These are phyloP conservation scores for Caenorhabditis sp. DNA, from an alignment of 2,888 invertebrate genomes.

Conservation along the genomic window DNA sequence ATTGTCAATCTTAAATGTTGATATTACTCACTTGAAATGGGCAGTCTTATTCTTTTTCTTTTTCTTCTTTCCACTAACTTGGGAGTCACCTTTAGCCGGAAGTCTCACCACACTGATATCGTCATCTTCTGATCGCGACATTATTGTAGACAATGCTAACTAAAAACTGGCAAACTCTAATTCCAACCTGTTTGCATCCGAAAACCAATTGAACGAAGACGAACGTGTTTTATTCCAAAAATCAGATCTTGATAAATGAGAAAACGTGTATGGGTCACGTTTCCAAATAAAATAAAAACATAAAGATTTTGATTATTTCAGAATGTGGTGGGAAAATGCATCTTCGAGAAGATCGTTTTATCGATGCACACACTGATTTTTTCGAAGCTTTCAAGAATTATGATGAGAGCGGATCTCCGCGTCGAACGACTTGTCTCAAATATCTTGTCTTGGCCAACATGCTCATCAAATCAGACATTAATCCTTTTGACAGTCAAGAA, in stretches of 20 bases:
- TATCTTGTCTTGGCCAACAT: constrained; percentile 97
- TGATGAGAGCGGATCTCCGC: constrained; percentile 95
- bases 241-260: not conserved
- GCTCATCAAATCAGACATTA: constrained; percentile 99
- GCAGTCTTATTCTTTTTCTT: not conserved
- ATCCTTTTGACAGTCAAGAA: constrained; percentile 99
- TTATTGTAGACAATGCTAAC: not conserved
- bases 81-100: not conserved
- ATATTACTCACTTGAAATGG: not conserved
- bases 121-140: not conserved
- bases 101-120: not conserved
- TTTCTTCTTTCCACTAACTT: not conserved
- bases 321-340: constrained; percentile 99
- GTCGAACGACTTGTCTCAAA: constrained; percentile 94
- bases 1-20: not conserved
- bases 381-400: constrained; percentile 92
- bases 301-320: constrained; percentile 69
- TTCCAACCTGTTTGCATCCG: not conserved
- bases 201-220: not conserved
- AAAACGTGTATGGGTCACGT: not conserved
- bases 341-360: constrained; percentile 95
- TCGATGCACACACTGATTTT: constrained; percentile 98
- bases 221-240: not conserved
- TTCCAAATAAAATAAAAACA: not conserved
- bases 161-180: not conserved